A percentile compares a stretch with the other conserved stretches of the same genome.
Conservation (phyloP, 2,113 vertebrate genomes). For the Rissa tridactyla region DNA sequence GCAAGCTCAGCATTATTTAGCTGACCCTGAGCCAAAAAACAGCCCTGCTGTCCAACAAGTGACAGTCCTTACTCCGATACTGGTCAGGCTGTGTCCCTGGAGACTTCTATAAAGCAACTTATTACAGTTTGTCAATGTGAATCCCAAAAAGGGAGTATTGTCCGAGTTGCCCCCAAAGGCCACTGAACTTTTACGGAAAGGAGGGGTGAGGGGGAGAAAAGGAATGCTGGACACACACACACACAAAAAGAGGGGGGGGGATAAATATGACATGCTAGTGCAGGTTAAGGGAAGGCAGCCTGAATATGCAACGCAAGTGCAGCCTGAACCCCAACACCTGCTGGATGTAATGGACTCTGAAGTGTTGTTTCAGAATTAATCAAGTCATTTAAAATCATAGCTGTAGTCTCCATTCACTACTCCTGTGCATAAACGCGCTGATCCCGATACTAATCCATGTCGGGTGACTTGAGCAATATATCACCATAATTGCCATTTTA, state of each 20-base stretch:
- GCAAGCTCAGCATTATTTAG: neutral
- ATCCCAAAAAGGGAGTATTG: neutral
- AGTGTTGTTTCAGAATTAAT: slow-evolving; percentile 86
- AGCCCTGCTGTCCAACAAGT: neutral
- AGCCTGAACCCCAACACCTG: slow-evolving; percentile 76
- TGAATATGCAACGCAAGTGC: slow-evolving; percentile 31
- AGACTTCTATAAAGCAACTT: neutral
- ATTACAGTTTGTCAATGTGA: slow-evolving; percentile 4
- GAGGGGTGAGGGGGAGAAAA: neutral
- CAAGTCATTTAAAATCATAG: slow-evolving; percentile 87
- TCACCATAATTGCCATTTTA: slow-evolving; percentile 96
- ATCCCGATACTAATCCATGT: slow-evolving; percentile 85
- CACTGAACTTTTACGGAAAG: neutral
- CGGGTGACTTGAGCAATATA: slow-evolving; percentile 88
- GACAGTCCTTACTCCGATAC: neutral
- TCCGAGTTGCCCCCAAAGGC: neutral
- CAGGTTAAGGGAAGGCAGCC: slow-evolving; percentile 48
- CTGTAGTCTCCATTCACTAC: slow-evolving; percentile 78
- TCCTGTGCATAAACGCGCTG: slow-evolving; percentile 83
- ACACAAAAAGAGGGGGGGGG: neutral
- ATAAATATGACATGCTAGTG: slow-evolving; percentile 41
- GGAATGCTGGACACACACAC: neutral
- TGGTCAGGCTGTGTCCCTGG: neutral
- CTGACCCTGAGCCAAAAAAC: neutral
- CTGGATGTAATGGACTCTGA: slow-evolving; percentile 80